Base-by-base conservation (phyloP, 2,113 vertebrate species). In the Gila orcuttii region DNA sequence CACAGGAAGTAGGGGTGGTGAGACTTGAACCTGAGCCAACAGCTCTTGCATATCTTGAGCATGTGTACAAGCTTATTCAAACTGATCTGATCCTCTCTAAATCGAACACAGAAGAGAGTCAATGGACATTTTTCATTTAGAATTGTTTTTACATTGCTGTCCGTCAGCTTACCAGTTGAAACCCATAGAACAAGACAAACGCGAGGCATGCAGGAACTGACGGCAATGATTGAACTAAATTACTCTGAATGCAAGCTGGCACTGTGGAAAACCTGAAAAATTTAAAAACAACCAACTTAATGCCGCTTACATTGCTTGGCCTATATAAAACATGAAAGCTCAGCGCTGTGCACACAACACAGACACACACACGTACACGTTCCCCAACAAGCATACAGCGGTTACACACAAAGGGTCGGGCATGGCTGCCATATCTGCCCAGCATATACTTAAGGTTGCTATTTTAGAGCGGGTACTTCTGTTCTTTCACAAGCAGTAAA, bases 401-500 rank as follows among this genome's bases (percentile, higher is more conserved):
- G 92, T 93, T 94, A 92, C 87, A 93, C 82, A 91, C 91, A 91
- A 90, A 89, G 91, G 21, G 28, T 69, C 62, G 90, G 91, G 91
- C 91, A 89, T 77, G 28, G 84, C 85, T 2, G 39, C 80, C 90
- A 89, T 90, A 93, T 93, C 93, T 90, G 86, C 89, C 83, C 66
- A 87, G 92, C 91, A 85, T 93, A 88, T 93, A 93, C 91, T 95
- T 92, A 93, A 92, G 80, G 89, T 68, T 91, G 69, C 93, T 93
- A 93, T 94, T 95, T 93, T 91, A 90, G 91, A 92, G 80, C 75
- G 83, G 88, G 86, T 91, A 89, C 91, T 90, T 89, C 62, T 57
- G 68, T 91, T 87, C 90, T 92, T 91, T 93, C 91, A 92, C 83
- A 87, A 87, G 87, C 90, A 69, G 88, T 89, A 90, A 93, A 93